Conservation (phyloP, 2,113 vertebrate genomes). For the Prietella phreatophila region DNA sequence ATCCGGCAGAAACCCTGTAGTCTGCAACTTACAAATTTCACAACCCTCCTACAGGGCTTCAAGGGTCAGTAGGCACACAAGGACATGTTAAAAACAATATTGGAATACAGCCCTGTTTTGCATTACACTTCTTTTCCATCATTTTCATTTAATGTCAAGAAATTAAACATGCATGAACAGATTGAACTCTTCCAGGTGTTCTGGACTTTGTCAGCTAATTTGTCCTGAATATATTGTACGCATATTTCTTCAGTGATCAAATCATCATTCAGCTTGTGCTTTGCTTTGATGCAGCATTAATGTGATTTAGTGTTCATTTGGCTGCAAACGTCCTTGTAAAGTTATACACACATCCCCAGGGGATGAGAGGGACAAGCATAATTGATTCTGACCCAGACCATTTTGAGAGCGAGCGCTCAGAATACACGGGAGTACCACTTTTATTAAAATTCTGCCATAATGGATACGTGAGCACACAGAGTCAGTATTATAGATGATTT, state of each 20-base stretch:
- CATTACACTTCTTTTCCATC: neutral
- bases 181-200: conserved; percentile 15
- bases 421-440: neutral
- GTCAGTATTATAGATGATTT: conserved; percentile 4
- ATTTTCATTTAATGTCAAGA: neutral
- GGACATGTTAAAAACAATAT: neutral
- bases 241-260: conserved; percentile 1
- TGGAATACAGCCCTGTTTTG: neutral
- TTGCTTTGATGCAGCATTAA: conserved; percentile 10
- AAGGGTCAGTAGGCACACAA: neutral
- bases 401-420: neutral
- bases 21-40: neutral
- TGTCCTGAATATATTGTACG: conserved; percentile 6
- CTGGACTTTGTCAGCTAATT: conserved; percentile 13
- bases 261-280: conserved; percentile 10
- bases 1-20: neutral
- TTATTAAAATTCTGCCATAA: conserved; percentile 3
- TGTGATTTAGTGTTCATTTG: conserved; percentile 31
- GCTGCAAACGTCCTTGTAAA: conserved; percentile 7
- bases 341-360: conserved; percentile 6
- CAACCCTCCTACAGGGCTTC: neutral
- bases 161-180: conserved; percentile 3
- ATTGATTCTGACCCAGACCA: conserved; percentile 31
- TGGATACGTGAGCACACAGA: neutral
- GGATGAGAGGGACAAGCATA: conserved; percentile 10